Base-by-base conservation (phyloP, 2,888 invertebrate species). In the Macrophya alboannulata region DNA sequence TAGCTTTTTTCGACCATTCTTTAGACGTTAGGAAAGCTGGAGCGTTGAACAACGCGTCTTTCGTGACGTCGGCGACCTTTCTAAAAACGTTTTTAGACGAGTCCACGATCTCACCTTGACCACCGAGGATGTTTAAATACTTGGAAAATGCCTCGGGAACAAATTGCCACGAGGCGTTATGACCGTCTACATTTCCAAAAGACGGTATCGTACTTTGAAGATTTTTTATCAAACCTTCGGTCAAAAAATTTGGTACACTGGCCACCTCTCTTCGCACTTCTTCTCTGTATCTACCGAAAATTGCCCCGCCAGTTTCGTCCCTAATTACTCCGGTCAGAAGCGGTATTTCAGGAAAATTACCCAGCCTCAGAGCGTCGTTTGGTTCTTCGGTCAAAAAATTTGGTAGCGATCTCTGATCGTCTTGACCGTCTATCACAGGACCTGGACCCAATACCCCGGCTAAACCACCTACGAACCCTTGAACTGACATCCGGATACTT, bases 21-120 rank as follows among this genome's bases (percentile, higher is more conserved):
- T 96, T 94, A 0, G 96, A 96, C 6, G 96, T 96, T 79, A 97
- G 93, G 91, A 96, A 96, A 0, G 97, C 97, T 1, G 97, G 97
- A 83, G 96, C 95, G 91, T 97, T 97, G 91, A 97, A 97, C 25
- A 97, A 92, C 0, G 97, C 97, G 91, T 97, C 97, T 40, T 96
- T 94, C 88, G 96, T 95, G 84, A 95, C 95, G 92, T 96, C 95
- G 9, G 95, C 94, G 15, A 96, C 94, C 91, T 96, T 95, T 2
- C 94, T 91, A 5, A 96, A 92, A 15, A 94, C 95, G 87, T 95
- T 95, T 0, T 37, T n/a, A 2, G 4, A 62, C 65, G 31, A 31
- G 31, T 87, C 84, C 0, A 62, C 59, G 12, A 21, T 68, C 9
- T 6, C 12, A 17, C 83, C 1, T 71, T 59, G 15, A 51, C 65